Conservation (phyloP, 2,113 vertebrate genomes). For the Cygnus atratus region DNA sequence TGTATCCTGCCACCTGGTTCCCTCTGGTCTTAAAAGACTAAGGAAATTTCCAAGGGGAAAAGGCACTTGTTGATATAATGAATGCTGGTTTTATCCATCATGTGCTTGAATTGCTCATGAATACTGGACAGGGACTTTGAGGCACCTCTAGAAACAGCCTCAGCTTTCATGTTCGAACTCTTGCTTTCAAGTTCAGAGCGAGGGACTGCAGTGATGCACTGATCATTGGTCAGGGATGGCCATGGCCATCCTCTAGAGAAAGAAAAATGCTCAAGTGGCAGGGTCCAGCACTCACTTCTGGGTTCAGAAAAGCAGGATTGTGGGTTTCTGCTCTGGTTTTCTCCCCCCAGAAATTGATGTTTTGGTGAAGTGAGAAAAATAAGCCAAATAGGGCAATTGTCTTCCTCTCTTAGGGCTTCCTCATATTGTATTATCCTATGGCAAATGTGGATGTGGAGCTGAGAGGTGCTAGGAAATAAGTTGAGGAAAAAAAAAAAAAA, state of each 20-base stretch:
- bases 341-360: fast-evolving
- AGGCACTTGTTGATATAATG: not conserved
- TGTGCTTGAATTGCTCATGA: not conserved
- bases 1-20: not conserved
- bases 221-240: not conserved
- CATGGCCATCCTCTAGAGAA: not conserved
- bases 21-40: not conserved
- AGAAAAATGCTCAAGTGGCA: not conserved
- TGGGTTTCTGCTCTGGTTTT: not conserved
- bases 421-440: fast-evolving
- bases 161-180: fast-evolving
- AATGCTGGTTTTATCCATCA: not conserved
- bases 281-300: not conserved
- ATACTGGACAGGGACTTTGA: not conserved
- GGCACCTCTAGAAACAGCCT: not conserved
- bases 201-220: not conserved
- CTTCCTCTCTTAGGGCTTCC: not conserved
- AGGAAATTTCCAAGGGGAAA: not conserved
- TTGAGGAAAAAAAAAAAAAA: not conserved
- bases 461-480: not conserved
- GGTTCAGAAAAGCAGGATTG: not conserved
- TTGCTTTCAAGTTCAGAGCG: fast-evolving
- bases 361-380: not conserved
- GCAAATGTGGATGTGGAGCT: not conserved
- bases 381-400: not conserved